A percentile compares a stretch with the other conserved stretches of the same genome.
Conservation (phyloP, 2,888 invertebrate genomes). For the Rapana venosa region DNA sequence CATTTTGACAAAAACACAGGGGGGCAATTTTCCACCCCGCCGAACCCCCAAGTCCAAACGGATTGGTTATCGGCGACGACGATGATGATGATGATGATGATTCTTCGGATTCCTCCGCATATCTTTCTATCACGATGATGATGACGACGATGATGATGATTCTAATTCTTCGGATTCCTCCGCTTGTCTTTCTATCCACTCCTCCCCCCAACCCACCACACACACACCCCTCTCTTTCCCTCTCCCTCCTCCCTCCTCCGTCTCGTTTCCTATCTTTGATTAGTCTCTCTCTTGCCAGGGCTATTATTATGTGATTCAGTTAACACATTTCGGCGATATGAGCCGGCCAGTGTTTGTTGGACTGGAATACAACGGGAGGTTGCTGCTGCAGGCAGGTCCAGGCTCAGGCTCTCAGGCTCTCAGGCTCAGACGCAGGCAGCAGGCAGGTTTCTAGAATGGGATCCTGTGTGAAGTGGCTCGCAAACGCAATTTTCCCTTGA, state of each 20-base stretch:
- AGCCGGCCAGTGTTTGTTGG: slow-evolving; percentile 23
- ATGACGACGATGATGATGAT: no score
- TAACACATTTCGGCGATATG: background rate
- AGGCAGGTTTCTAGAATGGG: background rate
- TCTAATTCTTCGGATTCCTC: no score
- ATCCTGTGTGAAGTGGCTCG: slow-evolving; percentile 35
- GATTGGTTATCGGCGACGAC: background rate
- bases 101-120: no score
- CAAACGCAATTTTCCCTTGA: slow-evolving; percentile 36
- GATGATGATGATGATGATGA: background rate
- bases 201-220: background rate
- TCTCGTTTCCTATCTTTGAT: slow-evolving; percentile 3
- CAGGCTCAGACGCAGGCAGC: no score
- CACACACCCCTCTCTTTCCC: background rate
- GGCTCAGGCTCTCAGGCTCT: no score
- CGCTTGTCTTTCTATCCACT: background rate
- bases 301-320: slow-evolving; percentile 19
- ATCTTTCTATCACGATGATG: background rate
- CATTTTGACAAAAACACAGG: background rate
- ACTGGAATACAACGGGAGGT: background rate
- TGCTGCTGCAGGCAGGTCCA: background rate
- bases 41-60: background rate
- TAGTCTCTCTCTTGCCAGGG: slow-evolving; percentile 11
- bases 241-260: background rate
- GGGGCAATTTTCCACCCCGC: slow-evolving; percentile 16